Percentiles rank a stretch among this genome's conserved stretches.
Conservation (phyloP, 2,113 vertebrate species). For the Chlorocebus sabaeus region DNA sequence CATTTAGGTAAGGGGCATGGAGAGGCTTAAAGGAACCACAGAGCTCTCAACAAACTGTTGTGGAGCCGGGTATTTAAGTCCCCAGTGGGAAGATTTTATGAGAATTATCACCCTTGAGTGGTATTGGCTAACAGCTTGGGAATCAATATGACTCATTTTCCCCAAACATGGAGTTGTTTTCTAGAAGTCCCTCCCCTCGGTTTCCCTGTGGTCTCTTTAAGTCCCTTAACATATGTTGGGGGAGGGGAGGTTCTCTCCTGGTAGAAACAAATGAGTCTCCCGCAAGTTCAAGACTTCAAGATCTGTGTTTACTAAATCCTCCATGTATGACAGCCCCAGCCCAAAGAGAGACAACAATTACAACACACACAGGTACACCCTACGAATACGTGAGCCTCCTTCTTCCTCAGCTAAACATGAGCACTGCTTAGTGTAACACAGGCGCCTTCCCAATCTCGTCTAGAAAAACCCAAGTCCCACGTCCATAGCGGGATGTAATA, state of each 20-base stretch:
- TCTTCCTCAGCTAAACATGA: neutral
- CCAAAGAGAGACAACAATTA: neutral
- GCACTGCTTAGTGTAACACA: neutral
- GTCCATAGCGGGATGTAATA: neutral
- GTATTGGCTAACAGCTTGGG: conserved; percentile 24
- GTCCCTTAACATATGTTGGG: conserved; percentile 32
- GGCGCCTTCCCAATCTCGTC: neutral
- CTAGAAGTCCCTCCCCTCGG: neutral
- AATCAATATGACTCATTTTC: conserved; percentile 29
- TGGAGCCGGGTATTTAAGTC: conserved; percentile 1
- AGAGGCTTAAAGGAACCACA: neutral
- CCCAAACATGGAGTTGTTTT: conserved; percentile 40
- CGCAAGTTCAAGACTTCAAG: neutral
- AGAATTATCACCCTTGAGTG: conserved; percentile 12
- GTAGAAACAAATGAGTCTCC: neutral
- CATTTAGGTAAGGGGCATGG: neutral
- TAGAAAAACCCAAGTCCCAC: neutral
- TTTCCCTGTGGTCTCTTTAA: conserved; percentile 2
- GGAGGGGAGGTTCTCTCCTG: neutral
- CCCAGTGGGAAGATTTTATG: conserved; percentile 1
- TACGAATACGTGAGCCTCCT: neutral
- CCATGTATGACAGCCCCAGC: neutral
- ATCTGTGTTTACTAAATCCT: neutral
- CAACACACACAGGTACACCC: neutral
- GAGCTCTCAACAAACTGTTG: neutral